A percentile compares a stretch with the other conserved stretches of the same genome.
Evolutionary conservation across 2,888 invertebrate species (phyloP).

Genomic region (Fissipunctia ypsillon): DNA sequence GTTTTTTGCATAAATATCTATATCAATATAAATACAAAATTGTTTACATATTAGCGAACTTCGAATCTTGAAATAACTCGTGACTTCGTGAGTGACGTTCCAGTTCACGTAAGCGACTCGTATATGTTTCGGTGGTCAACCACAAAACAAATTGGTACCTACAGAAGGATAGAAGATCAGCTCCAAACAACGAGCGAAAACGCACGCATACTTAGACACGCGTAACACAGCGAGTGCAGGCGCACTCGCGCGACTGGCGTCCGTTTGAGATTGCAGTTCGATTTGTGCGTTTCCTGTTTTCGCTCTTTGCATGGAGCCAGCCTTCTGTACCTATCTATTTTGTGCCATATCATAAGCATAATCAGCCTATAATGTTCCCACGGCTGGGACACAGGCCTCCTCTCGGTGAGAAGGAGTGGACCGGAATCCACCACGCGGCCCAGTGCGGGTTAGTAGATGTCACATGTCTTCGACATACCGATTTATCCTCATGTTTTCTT

Average conservation of each 20-base stretch:
- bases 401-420: no score
- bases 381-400: no score
- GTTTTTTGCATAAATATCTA: background rate
- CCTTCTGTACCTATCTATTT: background rate
- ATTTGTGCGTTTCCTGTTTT: background rate
- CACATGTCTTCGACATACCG: no score
- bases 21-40: background rate
- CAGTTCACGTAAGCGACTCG: slow-evolving; percentile 7
- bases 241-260: no score
- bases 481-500: no score
- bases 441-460: no score
- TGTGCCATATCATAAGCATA: no score
- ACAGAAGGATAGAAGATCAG: background rate
- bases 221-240: no score
- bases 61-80: slow-evolving; percentile 4
- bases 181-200: background rate
- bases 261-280: background rate
- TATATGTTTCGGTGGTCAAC: background rate
- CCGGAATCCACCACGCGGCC: no score
- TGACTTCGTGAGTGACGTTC: background rate
- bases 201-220: background rate
- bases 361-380: no score
- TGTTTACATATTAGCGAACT: background rate
- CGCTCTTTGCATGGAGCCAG: background rate
- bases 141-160: background rate